A percentile compares a stretch with the other conserved stretches of the same genome.
These are phyloP conservation scores for Podotricha telesiphe DNA, from an alignment of 2,888 invertebrate species.

Conservation along the genomic window DNA sequence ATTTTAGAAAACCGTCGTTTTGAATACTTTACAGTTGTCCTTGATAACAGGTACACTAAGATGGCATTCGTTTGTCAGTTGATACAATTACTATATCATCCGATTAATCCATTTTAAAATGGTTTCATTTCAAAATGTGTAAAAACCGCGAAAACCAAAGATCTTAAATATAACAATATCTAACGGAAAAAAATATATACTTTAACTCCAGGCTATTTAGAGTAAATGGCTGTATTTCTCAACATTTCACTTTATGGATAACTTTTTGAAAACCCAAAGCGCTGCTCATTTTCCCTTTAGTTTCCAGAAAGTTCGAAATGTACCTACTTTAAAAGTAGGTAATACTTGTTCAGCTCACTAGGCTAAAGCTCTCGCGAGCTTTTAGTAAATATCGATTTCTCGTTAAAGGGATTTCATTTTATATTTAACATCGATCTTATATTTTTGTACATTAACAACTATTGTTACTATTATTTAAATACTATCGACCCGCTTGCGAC, in stretches of 20 bases:
- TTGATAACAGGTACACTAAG: no score
- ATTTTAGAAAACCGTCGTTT: no score
- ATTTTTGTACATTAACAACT: not conserved
- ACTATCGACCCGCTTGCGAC: no score
- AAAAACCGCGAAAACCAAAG: no score
- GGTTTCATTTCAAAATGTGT: no score
- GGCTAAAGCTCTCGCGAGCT: not conserved
- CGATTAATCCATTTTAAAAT: no score
- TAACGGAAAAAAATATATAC: no score
- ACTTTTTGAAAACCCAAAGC: constrained; percentile 13
- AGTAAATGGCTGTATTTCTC: not conserved
- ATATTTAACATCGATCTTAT: not conserved
- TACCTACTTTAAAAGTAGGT: constrained; percentile 8
- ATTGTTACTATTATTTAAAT: not conserved
- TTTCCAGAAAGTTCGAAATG: constrained; percentile 18
- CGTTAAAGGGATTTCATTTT: not conserved
- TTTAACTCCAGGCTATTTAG: not conserved
- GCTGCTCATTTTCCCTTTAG: not conserved
- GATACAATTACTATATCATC: no score
- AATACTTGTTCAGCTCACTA: constrained; percentile 2
- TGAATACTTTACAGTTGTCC: no score
- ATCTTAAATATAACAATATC: no score
- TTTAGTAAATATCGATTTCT: constrained; percentile 1
- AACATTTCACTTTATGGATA: not conserved
- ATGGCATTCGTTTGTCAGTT: no score